Conservation (phyloP, 1,140 invertebrate genomes). For the Sycophaga agraensis region DNA sequence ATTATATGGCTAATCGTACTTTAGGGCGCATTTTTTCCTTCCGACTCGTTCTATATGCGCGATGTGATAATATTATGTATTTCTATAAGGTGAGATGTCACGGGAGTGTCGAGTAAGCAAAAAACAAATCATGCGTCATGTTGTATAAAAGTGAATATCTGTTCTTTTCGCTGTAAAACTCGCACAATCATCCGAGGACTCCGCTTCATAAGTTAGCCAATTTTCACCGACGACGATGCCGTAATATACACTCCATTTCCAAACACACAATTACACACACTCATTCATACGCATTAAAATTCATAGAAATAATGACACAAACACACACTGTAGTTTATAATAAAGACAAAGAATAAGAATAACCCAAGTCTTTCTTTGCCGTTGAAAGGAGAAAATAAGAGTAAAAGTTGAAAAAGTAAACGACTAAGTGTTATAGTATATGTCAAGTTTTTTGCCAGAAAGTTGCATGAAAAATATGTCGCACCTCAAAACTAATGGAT, state of each 20-base stretch:
- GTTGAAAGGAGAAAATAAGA: neutral
- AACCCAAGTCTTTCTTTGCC: neutral
- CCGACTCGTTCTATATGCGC: conserved; percentile 34
- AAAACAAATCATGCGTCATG: conserved; percentile 27
- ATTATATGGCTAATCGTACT: conserved; percentile 27
- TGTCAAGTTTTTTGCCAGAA: neutral
- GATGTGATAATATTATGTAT: conserved; percentile 42
- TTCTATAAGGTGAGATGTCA: conserved; percentile 10
- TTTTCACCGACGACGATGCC: conserved; percentile 35
- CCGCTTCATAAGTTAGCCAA: conserved; percentile 42
- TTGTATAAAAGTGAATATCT: conserved; percentile 34
- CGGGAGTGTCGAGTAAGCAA: conserved; percentile 1
- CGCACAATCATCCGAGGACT: conserved; percentile 33
- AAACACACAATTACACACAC: neutral
- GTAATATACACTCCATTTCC: neutral
- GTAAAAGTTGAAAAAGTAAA: neutral
- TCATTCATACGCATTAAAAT: neutral
- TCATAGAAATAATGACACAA: no score
- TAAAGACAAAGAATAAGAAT: neutral
- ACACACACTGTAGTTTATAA: no score
- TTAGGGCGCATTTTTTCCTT: conserved; percentile 28
- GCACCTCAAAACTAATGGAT: conserved; percentile 27
- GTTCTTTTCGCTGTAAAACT: conserved; percentile 32
- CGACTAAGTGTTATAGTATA: neutral
- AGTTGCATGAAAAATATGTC: conserved; percentile 15